Evolutionary conservation across 2,113 vertebrate species (phyloP).

Genomic region (Eira barbara): DNA sequence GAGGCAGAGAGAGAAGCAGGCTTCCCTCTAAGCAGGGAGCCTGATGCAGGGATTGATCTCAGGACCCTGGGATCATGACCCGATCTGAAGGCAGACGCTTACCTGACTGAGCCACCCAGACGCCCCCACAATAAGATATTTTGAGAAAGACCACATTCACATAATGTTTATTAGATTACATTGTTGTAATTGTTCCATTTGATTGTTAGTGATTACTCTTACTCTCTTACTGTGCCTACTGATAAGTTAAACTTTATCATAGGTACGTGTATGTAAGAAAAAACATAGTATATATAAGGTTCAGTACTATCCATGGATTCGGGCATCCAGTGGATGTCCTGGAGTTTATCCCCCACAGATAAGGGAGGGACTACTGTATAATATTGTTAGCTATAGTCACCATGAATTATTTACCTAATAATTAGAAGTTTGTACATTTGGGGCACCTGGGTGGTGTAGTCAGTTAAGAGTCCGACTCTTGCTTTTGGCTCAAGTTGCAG

Average conservation of each 20-base stretch:
- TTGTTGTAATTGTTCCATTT: not conserved
- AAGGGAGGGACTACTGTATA: not conserved
- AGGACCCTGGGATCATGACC: not conserved
- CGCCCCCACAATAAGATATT: not conserved
- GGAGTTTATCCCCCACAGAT: not conserved
- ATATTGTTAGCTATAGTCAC: not conserved
- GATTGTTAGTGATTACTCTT: not conserved
- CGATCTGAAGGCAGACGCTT: not conserved
- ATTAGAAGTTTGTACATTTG: not conserved
- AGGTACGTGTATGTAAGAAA: not conserved
- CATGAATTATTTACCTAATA: not conserved
- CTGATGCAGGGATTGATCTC: not conserved
- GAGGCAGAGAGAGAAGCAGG: not conserved
- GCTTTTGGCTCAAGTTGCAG: not conserved
- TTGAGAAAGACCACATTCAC: not conserved
- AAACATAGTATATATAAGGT: not conserved
- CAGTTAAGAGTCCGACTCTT: not conserved
- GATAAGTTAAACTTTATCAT: not conserved
- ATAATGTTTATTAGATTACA: not conserved
- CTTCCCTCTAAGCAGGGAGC: not conserved
- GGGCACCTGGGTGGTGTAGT: not conserved
- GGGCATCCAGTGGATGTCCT: not conserved
- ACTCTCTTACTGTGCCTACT: not conserved
- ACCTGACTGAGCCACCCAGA: not conserved
- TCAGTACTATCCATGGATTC: not conserved